Percentiles rank a stretch among this genome's conserved stretches.
Conservation (phyloP, 2,797 vertebrate genomes). For the Peromyscus eremicus region DNA sequence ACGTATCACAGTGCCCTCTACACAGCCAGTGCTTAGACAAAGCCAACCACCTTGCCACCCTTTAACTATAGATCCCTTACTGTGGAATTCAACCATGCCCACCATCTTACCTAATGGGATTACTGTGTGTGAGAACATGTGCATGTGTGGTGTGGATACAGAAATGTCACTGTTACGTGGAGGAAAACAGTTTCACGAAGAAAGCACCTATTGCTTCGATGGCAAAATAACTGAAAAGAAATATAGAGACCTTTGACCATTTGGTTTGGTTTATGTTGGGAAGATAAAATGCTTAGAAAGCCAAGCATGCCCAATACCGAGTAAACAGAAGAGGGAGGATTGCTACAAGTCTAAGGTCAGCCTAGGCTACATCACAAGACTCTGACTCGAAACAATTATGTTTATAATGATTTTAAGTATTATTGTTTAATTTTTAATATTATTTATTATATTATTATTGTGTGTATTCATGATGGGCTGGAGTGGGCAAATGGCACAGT, state of each 20-base stretch:
- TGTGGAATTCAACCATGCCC: neutral
- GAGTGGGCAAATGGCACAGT: neutral
- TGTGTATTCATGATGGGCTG: neutral
- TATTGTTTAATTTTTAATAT: no score
- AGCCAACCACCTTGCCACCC: accelerated
- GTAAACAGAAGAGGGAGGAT: neutral
- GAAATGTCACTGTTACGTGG: accelerated
- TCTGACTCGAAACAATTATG: neutral
- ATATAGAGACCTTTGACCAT: neutral
- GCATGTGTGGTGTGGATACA: neutral
- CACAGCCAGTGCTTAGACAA: accelerated
- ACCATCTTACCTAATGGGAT: neutral
- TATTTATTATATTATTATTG: neutral
- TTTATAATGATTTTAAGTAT: neutral
- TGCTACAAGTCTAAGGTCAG: neutral
- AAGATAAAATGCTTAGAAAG: neutral
- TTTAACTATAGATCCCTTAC: neutral
- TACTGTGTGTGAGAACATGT: no score
- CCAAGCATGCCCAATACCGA: no score
- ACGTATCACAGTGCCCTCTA: accelerated
- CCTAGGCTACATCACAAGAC: neutral
- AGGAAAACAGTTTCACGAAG: neutral
- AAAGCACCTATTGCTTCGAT: neutral
- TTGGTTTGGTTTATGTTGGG: neutral
- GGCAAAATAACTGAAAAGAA: neutral